Evolutionary conservation across 2,888 invertebrate genomes (phyloP).

Genomic region (Andricus curvator): DNA sequence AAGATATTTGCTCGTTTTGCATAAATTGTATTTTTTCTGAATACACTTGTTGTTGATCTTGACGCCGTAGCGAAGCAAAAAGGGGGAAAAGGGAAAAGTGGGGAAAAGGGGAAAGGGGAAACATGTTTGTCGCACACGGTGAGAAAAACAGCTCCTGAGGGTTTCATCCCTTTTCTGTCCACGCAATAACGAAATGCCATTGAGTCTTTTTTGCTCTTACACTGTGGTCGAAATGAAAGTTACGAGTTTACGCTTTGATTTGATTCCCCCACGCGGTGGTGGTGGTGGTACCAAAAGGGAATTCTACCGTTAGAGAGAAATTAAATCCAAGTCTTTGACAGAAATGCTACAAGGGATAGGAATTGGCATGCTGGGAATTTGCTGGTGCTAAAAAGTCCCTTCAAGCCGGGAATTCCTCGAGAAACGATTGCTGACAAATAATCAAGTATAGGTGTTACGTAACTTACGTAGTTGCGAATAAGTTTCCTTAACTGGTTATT

Average conservation of each 20-base stretch:
- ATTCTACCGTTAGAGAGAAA: constrained; percentile 67
- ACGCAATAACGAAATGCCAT: constrained; percentile 74
- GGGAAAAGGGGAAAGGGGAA: constrained; percentile 44
- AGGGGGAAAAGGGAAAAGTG: neutral
- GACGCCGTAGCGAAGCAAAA: neutral
- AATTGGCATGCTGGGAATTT: constrained; percentile 60
- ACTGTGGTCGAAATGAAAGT: constrained; percentile 64
- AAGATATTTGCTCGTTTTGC: neutral
- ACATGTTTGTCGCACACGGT: constrained; percentile 45
- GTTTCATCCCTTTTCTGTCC: constrained; percentile 52
- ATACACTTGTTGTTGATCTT: neutral
- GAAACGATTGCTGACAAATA: neutral
- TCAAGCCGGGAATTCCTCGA: neutral
- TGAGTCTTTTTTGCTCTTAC: constrained; percentile 61
- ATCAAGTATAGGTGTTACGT: neutral
- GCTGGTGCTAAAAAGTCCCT: constrained; percentile 29
- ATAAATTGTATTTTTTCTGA: neutral
- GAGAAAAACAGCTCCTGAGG: constrained; percentile 54
- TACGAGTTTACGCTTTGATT: constrained; percentile 75
- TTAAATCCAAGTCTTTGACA: constrained; percentile 76
- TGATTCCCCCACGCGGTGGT: constrained; percentile 58
- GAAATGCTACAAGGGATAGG: constrained; percentile 58
- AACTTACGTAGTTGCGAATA: neutral
- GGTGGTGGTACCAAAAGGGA: constrained; percentile 51
- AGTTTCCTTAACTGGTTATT: too few relatives aligned